phyloP scores from a whole-genome alignment of 2,888 invertebrate genomes.

The Melitaea athalia region DNA sequence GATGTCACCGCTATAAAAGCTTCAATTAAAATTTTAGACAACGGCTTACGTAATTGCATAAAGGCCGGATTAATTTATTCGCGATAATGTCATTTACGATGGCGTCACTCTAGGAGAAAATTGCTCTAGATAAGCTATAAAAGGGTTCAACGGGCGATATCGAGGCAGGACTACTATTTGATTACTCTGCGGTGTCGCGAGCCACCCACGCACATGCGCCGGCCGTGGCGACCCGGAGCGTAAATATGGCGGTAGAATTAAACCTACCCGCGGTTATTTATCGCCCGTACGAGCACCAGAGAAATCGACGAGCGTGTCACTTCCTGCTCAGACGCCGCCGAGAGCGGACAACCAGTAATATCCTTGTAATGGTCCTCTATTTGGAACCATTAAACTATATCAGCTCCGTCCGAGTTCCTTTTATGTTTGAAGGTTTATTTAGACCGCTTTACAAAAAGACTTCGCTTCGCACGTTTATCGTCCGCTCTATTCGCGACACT shows the following conservation, averaged over 20 bases:
- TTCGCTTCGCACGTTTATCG: not conserved
- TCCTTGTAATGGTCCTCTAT: constrained; percentile 66
- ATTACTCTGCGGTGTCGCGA: constrained; percentile 58
- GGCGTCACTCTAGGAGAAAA: constrained; percentile 34
- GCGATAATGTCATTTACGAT: constrained; percentile 38
- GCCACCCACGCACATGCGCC: constrained; percentile 44
- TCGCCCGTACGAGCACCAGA: constrained; percentile 45
- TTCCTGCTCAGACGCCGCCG: constrained; percentile 65
- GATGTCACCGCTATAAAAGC: constrained; percentile 30
- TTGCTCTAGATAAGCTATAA: constrained; percentile 44
- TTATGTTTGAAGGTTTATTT: constrained; percentile 14
- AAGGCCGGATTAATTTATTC: constrained; percentile 24
- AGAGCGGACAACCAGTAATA: constrained; percentile 55
- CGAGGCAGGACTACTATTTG: constrained; percentile 58
- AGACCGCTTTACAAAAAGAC: not conserved
- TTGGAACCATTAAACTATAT: constrained; percentile 64
- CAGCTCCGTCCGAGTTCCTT: constrained; percentile 41
- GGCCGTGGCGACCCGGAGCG: constrained; percentile 55
- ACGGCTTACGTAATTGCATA: constrained; percentile 33
- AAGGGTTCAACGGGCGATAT: constrained; percentile 49
- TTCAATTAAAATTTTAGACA: constrained; percentile 34
- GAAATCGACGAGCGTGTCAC: constrained; percentile 59
- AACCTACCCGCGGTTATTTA: constrained; percentile 77
- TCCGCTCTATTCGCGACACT: not conserved
- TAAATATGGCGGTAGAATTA: constrained; percentile 75